phyloP scores from a whole-genome alignment of 2,888 invertebrate genomes.

The Craniophora ligustri region DNA sequence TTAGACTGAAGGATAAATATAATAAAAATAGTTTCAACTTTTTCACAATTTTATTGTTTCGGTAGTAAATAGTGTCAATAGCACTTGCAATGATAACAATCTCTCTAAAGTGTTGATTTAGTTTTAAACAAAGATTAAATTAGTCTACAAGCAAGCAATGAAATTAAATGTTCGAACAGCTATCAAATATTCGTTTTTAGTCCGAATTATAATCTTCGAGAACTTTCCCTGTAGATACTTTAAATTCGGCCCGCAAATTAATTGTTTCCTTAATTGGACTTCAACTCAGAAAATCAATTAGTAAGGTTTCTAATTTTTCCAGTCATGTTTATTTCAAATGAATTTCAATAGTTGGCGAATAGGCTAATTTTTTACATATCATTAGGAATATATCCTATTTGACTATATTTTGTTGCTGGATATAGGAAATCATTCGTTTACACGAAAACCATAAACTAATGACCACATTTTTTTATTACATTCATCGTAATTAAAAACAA shows the following conservation, averaged over 20 bases:
- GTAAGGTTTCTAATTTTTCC: background rate
- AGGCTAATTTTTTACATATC: too few species aligned
- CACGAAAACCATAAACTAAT: too few species aligned
- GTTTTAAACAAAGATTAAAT: constrained; percentile 9
- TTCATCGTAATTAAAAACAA: too few species aligned
- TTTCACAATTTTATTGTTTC: too few species aligned
- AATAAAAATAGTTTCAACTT: too few species aligned
- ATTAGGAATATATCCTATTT: too few species aligned
- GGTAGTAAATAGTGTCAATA: too few species aligned
- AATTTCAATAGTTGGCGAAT: too few species aligned
- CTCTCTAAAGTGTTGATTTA: constrained; percentile 5
- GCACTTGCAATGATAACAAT: constrained; percentile 1
- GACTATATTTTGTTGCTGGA: too few species aligned
- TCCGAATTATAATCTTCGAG: constrained; percentile 24
- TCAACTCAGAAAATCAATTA: constrained; percentile 13
- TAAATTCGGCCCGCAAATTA: constrained; percentile 16
- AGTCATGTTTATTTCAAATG: background rate
- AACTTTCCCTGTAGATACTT: constrained; percentile 15
- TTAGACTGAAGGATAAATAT: too few species aligned
- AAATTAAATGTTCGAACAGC: constrained; percentile 19
- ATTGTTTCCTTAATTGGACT: constrained; percentile 28
- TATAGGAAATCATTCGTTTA: too few species aligned
- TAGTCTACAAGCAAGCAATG: constrained; percentile 5
- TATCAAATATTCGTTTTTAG: constrained; percentile 17
- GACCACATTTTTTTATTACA: too few species aligned